A percentile compares a stretch with the other conserved stretches of the same genome.
These are phyloP conservation scores for Agrochola macilenta DNA, from an alignment of 2,888 invertebrate genomes.

Conservation along the genomic window DNA sequence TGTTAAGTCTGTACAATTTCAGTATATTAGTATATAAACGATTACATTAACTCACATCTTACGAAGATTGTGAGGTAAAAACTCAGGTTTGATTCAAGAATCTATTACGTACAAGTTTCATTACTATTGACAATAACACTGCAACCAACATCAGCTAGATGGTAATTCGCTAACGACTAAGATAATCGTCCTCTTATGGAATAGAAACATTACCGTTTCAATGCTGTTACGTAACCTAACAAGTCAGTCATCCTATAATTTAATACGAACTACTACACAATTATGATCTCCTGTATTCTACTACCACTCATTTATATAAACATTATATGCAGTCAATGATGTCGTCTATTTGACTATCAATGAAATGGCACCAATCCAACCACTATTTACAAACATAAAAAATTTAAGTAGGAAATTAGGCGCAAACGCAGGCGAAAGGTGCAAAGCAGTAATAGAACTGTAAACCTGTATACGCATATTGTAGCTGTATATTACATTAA, in stretches of 20 bases:
- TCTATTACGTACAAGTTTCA: not conserved
- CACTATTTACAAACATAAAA: constrained; percentile 77
- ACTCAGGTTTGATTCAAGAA: not conserved
- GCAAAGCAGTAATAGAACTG: not conserved
- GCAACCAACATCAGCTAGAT: constrained; percentile 1
- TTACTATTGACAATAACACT: not conserved
- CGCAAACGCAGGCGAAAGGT: constrained; percentile 9
- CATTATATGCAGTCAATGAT: constrained; percentile 43
- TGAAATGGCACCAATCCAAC: constrained; percentile 75
- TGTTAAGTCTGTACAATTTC: not conserved
- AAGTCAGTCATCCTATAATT: constrained; percentile 35
- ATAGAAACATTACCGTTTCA: constrained; percentile 17
- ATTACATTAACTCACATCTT: not conserved
- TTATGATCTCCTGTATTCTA: constrained; percentile 21
- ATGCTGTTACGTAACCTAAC: constrained; percentile 37
- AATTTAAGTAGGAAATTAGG: constrained; percentile 57
- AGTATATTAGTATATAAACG: not conserved
- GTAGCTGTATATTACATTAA: constrained; percentile 2
- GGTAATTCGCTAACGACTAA: not conserved
- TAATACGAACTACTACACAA: constrained; percentile 27
- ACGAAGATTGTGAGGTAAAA: not conserved
- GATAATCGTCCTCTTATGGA: constrained; percentile 4
- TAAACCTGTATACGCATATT: not conserved
- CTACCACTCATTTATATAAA: constrained; percentile 44
- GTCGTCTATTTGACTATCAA: constrained; percentile 61